Base-by-base conservation (phyloP, 2,797 vertebrate genomes). In the Urosaurus nigricauda region DNA sequence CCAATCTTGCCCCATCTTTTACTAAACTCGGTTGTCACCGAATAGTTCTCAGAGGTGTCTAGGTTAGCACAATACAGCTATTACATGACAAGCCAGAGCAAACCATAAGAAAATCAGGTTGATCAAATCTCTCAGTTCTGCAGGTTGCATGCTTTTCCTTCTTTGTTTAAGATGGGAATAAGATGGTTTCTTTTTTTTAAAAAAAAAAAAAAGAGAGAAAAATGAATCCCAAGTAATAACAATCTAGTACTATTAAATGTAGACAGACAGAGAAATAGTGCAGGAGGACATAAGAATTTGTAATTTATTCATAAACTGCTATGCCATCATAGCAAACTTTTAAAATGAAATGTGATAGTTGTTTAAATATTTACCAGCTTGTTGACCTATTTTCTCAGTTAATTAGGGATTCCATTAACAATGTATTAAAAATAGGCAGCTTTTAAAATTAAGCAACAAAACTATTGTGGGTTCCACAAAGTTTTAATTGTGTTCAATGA, bases 351-450 rank as follows among this genome's bases (percentile, higher is more conserved):
- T 63, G 86, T 94, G 94, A 96, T 94, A 91, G 92, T 92, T 94
- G 88, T 94, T 96, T 95, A 96, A 97, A 96, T 95, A 96, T 96
- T 96, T 95, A 95, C 90, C 91, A 90, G n/a, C 89, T 96, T 94
- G 93, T 93, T 96, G 96, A 96, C 95, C 95, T 95, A 92, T 95
- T 96, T 97, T 95, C 92, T 90, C 90, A 91, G 94, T 93, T 96
- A 95, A 96, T 97, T 96, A 95, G 93, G 89, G 82, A 82, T 89
- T 95, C 93, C 92, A 92, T 94, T 92, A 91, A 89, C 93, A 94
- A 91, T 87, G 85, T 90, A 93, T 96, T 93, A 85, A 95, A 91
- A 93, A 90, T 86, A 89, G 89, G 91, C 87, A 93, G 90, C 84
- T 89, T 93, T 73, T 90, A 92, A 93, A 4, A 1, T 70, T 90